Evolutionary conservation across 2,797 vertebrate species (phyloP), one percentile per base, ranked within the genome.

Genomic region (Microcaecilia unicolor): DNA sequence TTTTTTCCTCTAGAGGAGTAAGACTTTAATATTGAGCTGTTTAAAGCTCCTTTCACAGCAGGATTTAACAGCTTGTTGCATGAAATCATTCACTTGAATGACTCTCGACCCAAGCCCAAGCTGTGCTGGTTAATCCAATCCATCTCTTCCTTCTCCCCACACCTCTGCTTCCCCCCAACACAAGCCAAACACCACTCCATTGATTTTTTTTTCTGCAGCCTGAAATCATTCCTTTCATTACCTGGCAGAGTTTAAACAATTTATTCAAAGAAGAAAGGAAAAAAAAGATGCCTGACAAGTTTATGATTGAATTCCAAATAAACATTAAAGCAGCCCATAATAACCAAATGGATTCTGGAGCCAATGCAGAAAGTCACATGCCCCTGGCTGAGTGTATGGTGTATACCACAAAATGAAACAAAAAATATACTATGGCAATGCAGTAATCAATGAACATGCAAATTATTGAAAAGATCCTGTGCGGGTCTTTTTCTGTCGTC

Each of bases 41-140:
- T 69, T 58, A 48, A 53, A 61, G 44, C 45, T 58, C 22, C 48
- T 47, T 32, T 41, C 51, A 22, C 41, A 40, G 50, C 21, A 5
- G 29, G 43, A 36, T 58, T 55, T 49, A 48, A 51, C 25, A 34
- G 61, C 48, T 44, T 47, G 35, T 32, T 55, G 51, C 42, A 31
- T 37, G 34, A 31, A 62, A 61, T 43, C 28, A 7, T 15, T 61
- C 43, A 16, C 18, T 12, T 2, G 32, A 51, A 53, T 55, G 4
- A 29, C 25, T 11, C 49, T 26, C 48, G 55, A 8, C 46, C 16
- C 21, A 45, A 48, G 34, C 1, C 5, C 28, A 42, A 25, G 26
- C 52, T 51, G 42, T 37, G 32, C 45, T 20, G 9, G 40, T 42
- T 35, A 24, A 47, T 23, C 30, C 41, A 22, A 4, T 15, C 9